Percentiles rank a stretch among this genome's conserved stretches.
Conservation (phyloP, 2,113 vertebrate genomes). For the Ophthalmolycus amberensis region DNA sequence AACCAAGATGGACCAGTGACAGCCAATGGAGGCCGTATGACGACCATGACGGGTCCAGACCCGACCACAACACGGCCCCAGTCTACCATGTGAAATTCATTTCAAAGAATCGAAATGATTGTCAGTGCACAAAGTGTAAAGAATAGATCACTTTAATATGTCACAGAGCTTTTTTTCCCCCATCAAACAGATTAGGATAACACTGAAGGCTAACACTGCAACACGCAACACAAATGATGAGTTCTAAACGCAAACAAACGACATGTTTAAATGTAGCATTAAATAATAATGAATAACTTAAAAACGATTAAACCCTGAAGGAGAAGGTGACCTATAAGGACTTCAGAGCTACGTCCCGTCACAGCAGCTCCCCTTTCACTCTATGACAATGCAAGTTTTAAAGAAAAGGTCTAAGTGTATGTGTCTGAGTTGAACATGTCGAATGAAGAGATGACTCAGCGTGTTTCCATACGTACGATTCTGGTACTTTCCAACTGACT, state of each 20-base stretch:
- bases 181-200: conserved; percentile 52
- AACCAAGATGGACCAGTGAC: conserved; percentile 77
- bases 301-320: conserved; percentile 51
- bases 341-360: conserved; percentile 24
- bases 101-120: conserved; percentile 27
- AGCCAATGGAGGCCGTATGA: conserved; percentile 57
- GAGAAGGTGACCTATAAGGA: conserved; percentile 32
- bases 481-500: conserved; percentile 30
- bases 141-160: conserved; percentile 70
- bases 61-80: conserved; percentile 11
- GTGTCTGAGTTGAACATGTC: not conserved
- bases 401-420: conserved; percentile 34
- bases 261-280: conserved; percentile 54
- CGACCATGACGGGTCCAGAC: conserved; percentile 52
- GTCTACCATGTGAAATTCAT: not conserved
- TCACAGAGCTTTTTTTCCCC: conserved; percentile 67
- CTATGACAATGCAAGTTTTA: conserved; percentile 32
- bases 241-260: conserved; percentile 54
- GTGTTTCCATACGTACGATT: conserved; percentile 8
- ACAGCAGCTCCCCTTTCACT: conserved; percentile 27
- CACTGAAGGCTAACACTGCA: conserved; percentile 56
- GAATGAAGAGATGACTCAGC: conserved; percentile 27
- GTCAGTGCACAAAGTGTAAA: conserved; percentile 36
- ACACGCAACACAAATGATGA: conserved; percentile 67
- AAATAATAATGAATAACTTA: conserved; percentile 59